Percentiles rank a stretch among this genome's conserved stretches.
Evolutionary conservation across 2,113 vertebrate genomes (phyloP).

Genomic region (Columba janthina): DNA sequence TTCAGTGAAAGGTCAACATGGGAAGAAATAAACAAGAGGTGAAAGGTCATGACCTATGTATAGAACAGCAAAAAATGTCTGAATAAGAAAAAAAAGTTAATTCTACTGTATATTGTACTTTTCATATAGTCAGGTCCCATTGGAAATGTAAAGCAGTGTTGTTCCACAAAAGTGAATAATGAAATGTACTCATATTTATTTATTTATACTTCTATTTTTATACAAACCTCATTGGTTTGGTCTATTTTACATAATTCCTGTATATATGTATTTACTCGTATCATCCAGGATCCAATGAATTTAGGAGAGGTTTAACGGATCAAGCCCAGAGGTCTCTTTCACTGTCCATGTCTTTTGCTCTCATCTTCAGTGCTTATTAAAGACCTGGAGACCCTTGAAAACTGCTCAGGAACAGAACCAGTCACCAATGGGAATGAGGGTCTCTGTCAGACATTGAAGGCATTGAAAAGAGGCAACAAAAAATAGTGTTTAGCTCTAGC

Average conservation of each 20-base stretch:
- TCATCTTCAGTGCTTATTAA: not conserved
- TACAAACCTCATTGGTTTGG: not conserved
- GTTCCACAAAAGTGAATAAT: not conserved
- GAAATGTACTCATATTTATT: not conserved
- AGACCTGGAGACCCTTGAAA: not conserved
- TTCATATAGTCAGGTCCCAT: not conserved
- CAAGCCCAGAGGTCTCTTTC: not conserved
- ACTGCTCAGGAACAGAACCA: not conserved
- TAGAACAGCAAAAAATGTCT: conserved; percentile 38
- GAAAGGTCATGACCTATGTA: conserved; percentile 51
- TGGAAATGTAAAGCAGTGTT: not conserved
- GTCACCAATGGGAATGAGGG: accelerated
- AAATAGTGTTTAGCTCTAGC: not conserved
- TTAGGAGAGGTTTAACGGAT: not conserved
- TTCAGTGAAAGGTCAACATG: conserved; percentile 77
- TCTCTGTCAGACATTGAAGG: not conserved
- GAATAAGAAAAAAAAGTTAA: not conserved
- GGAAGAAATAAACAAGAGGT: conserved; percentile 69
- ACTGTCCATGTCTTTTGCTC: not conserved
- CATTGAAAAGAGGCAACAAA: not conserved
- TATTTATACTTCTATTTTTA: not conserved
- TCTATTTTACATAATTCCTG: not conserved
- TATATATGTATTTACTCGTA: not conserved
- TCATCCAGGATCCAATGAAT: not conserved
- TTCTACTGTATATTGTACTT: conserved; percentile 8